Evolutionary conservation across 2,888 invertebrate genomes (phyloP).

Genomic region (Cryptocephalus moraei): DNA sequence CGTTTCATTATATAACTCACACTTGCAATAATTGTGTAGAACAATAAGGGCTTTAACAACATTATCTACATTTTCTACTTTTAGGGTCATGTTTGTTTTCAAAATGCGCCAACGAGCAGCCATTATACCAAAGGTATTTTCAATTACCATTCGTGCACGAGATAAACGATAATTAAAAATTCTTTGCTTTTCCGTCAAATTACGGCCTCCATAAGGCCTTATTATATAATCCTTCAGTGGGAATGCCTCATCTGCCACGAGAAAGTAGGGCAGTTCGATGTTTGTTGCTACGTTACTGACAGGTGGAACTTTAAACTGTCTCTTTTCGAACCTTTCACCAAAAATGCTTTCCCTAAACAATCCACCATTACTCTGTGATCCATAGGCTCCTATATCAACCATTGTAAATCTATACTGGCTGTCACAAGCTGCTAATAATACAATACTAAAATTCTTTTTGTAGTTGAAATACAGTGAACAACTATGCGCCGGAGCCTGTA

Average conservation of each 20-base stretch:
- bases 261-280: too few relatives aligned
- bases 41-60: conserved; percentile 14
- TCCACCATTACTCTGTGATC: conserved; percentile 25
- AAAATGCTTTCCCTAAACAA: conserved; percentile 17
- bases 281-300: too few relatives aligned
- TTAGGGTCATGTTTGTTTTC: conserved; percentile 13
- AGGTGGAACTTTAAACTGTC: conserved; percentile 9
- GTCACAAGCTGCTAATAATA: too few relatives aligned
- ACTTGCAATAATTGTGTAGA: conserved; percentile 14
- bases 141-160: too few relatives aligned
- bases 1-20: conserved; percentile 2
- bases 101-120: conserved; percentile 16
- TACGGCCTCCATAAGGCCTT: too few relatives aligned
- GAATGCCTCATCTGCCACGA: too few relatives aligned
- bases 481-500: too few relatives aligned
- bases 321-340: conserved; percentile 9
- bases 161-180: too few relatives aligned
- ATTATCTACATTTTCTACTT: conserved; percentile 17
- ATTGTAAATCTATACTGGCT: conserved; percentile 23
- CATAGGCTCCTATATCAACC: conserved; percentile 24
- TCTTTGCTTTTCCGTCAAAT: too few relatives aligned
- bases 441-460: too few relatives aligned
- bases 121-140: conserved; percentile 23
- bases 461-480: too few relatives aligned
- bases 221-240: too few relatives aligned